Evolutionary conservation across 2,888 invertebrate species (phyloP).

Genomic region (Eupithecia subfuscata): DNA sequence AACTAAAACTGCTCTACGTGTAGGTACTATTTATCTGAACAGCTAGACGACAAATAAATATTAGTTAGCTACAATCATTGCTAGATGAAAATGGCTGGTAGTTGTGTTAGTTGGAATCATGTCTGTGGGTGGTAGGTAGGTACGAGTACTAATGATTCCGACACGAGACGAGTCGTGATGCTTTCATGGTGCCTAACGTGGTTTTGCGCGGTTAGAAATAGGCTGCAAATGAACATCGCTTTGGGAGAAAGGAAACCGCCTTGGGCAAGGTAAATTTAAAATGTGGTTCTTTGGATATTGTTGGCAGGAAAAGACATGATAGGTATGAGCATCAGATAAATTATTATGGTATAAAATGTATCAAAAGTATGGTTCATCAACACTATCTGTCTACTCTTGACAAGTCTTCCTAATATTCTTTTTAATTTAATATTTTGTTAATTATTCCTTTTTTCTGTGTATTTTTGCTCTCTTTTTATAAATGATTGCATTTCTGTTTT

Average conservation of each 20-base stretch:
- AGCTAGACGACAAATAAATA: background rate
- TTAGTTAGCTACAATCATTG: conserved; percentile 14
- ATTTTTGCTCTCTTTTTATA: too few relatives aligned
- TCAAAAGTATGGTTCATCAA: too few relatives aligned
- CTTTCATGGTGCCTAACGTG: background rate
- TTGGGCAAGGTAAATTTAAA: background rate
- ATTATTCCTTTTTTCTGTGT: too few relatives aligned
- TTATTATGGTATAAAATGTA: too few relatives aligned
- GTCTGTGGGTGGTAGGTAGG: background rate
- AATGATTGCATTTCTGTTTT: too few relatives aligned
- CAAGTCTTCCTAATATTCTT: too few relatives aligned
- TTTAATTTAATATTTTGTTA: too few relatives aligned
- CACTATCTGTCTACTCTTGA: too few relatives aligned
- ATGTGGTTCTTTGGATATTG: background rate
- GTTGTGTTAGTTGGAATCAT: background rate
- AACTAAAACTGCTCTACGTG: background rate
- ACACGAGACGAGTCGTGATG: background rate
- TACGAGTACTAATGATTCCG: background rate
- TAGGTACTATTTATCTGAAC: background rate
- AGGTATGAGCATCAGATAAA: too few relatives aligned
- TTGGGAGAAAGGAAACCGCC: background rate
- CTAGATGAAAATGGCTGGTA: conserved; percentile 3
- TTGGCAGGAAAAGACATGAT: background rate
- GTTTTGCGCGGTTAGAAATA: background rate
- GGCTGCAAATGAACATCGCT: background rate